phyloP scores from a whole-genome alignment of 2,888 invertebrate species.

The Chesias legatella region DNA sequence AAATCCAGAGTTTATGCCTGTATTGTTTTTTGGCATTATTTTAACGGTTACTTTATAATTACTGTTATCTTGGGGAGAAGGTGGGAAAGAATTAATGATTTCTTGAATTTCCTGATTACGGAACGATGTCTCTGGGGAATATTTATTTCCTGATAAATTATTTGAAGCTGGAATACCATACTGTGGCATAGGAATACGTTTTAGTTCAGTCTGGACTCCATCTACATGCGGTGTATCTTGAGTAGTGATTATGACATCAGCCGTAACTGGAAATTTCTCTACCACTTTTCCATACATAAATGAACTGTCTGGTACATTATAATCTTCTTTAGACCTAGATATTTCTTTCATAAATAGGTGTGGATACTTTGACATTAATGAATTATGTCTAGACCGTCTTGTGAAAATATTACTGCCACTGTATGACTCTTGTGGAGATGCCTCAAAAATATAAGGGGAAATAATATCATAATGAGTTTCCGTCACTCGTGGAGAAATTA shows the following conservation, averaged over 20 bases:
- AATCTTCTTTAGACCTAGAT: constrained; percentile 42
- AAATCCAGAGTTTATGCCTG: constrained; percentile 45
- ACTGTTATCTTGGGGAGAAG: constrained; percentile 31
- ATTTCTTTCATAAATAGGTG: constrained; percentile 60
- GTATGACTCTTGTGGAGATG: constrained; percentile 14
- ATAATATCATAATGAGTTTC: constrained; percentile 34
- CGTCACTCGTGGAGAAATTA: constrained; percentile 14
- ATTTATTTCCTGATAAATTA: background rate
- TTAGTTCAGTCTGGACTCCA: no score
- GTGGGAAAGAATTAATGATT: constrained; percentile 32
- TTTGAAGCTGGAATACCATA: no score
- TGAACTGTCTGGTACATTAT: constrained; percentile 13
- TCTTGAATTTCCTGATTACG: constrained; percentile 36
- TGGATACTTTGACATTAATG: constrained; percentile 63
- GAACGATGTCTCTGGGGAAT: background rate
- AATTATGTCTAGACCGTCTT: constrained; percentile 41
- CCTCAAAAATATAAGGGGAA: constrained; percentile 37
- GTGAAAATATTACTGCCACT: constrained; percentile 26
- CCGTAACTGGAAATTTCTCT: constrained; percentile 2
- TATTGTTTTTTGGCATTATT: constrained; percentile 56
- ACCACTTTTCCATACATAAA: constrained; percentile 20
- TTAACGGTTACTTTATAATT: constrained; percentile 62
- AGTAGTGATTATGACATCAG: constrained; percentile 7
- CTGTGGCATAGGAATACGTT: no score
- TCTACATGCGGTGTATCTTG: background rate